Evolutionary conservation across 2,113 vertebrate species (phyloP).

Genomic region (Asarcornis scutulata): DNA sequence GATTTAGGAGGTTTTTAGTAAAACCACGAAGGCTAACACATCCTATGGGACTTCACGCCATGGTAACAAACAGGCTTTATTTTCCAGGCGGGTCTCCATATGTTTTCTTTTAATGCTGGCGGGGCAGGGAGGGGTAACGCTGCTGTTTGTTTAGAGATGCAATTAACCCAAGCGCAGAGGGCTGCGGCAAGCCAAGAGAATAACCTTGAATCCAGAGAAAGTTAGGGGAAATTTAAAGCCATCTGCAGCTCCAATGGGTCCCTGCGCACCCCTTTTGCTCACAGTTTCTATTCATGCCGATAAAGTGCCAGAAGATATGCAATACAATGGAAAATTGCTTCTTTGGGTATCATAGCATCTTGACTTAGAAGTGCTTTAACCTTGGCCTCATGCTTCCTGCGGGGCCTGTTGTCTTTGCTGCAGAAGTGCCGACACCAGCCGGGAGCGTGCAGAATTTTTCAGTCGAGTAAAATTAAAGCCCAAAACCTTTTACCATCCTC

Average conservation of each 20-base stretch:
- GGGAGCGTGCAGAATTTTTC: conserved; percentile 45
- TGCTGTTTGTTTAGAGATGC: conserved; percentile 5
- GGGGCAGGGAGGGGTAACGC: background rate
- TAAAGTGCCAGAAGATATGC: conserved; percentile 66
- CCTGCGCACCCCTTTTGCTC: conserved; percentile 25
- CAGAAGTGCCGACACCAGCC: conserved; percentile 24
- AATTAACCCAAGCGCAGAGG: conserved; percentile 29
- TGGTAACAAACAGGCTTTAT: background rate
- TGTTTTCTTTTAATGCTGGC: background rate
- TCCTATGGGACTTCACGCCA: background rate
- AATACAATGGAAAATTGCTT: conserved; percentile 73
- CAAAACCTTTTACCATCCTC: conserved; percentile 60
- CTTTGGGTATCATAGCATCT: conserved; percentile 69
- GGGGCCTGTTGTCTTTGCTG: conserved; percentile 55
- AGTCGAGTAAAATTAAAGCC: conserved; percentile 73
- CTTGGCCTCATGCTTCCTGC: conserved; percentile 72
- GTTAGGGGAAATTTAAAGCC: conserved; percentile 58
- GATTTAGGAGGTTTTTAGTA: background rate
- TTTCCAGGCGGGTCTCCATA: background rate
- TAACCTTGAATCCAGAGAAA: conserved; percentile 72
- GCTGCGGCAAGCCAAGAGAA: background rate
- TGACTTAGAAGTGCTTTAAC: conserved; percentile 72
- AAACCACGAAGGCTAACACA: background rate
- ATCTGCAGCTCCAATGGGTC: conserved; percentile 71
- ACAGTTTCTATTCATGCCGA: conserved; percentile 18